Conservation (phyloP, 2,797 vertebrate genomes). For the Urocyon cinereoargenteus region DNA sequence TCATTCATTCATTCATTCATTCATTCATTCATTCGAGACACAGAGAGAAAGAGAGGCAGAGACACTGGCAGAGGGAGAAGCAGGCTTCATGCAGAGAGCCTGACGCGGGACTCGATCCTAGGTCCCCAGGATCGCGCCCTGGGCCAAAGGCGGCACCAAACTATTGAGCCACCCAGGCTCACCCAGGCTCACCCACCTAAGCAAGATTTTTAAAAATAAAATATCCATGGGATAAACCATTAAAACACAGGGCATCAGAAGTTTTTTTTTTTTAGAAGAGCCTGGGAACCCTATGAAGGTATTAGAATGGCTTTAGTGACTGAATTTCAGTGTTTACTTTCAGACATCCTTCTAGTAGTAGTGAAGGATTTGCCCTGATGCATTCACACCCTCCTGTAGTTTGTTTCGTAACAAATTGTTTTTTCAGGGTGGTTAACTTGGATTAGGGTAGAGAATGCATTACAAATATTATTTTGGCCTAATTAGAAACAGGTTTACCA, state of each 20-base stretch:
- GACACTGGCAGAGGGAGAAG: no score
- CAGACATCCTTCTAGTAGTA: not conserved
- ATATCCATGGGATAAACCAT: not conserved
- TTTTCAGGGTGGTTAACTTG: constrained; percentile 4
- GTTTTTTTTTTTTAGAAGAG: not conserved
- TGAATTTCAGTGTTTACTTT: not conserved
- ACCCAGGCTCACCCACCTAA: not conserved
- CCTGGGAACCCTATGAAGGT: not conserved
- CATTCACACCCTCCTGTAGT: not conserved
- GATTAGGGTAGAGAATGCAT: not conserved
- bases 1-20: no score
- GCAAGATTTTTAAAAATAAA: constrained; percentile 55
- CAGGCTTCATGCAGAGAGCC: no score
- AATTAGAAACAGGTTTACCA: not conserved
- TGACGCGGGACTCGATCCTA: no score
- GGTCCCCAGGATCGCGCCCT: no score
- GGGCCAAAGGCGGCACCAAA: no score
- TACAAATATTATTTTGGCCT: not conserved
- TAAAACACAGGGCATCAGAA: not conserved
- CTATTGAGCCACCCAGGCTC: no score
- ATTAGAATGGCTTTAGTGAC: not conserved
- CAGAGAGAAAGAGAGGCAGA: no score
- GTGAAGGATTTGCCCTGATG: not conserved
- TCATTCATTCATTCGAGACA: no score
- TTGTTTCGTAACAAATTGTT: not conserved